These are phyloP conservation scores for Agrilus cyanescens DNA, from an alignment of 2,888 invertebrate species.

Conservation along the genomic window DNA sequence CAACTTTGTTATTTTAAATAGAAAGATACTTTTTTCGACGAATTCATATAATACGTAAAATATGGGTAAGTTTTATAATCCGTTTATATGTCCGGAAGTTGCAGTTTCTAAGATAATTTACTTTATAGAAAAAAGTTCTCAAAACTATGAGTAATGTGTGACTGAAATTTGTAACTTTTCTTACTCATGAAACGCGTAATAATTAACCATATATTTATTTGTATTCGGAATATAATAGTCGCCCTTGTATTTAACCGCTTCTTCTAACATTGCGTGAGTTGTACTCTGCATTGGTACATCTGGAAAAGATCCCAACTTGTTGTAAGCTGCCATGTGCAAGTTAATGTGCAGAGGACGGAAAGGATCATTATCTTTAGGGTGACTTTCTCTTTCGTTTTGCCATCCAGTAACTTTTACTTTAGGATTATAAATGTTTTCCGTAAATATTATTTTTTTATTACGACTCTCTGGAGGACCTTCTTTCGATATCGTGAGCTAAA, in stretches of 20 bases:
- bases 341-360: conserved; percentile 38
- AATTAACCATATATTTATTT: conserved; percentile 23
- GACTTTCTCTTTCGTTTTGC: conserved; percentile 35
- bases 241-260: conserved; percentile 34
- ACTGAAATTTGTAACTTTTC: background rate
- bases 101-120: too few relatives aligned
- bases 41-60: background rate
- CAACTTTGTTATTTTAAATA: too few relatives aligned
- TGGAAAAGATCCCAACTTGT: conserved; percentile 31
- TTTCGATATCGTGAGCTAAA: conserved; percentile 6
- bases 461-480: conserved; percentile 10
- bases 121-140: background rate
- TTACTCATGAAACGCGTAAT: conserved; percentile 22
- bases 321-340: conserved; percentile 38
- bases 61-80: background rate
- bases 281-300: conserved; percentile 37
- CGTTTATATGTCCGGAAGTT: background rate
- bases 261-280: conserved; percentile 38
- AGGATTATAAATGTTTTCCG: conserved; percentile 34
- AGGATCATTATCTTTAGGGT: conserved; percentile 40
- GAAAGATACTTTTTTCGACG: too few relatives aligned
- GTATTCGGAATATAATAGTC: conserved; percentile 26
- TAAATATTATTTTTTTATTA: conserved; percentile 9
- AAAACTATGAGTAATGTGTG: background rate
- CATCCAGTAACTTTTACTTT: conserved; percentile 38